Conservation (phyloP, 92 coral and sea anemone species). For the Ricordea florida region DNA sequence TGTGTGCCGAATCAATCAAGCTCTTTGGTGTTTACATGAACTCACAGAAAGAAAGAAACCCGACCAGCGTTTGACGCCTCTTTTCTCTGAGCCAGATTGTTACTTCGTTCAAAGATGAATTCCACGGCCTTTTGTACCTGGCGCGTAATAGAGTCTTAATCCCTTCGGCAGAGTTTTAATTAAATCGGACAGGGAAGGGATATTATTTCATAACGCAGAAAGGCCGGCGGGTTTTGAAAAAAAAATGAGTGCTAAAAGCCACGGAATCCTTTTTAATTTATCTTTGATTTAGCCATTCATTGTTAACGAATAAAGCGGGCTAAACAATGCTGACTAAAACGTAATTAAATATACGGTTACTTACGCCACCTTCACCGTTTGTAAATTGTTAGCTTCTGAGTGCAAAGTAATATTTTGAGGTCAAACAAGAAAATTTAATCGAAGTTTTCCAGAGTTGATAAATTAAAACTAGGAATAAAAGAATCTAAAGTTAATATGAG, state of each 20-base stretch:
- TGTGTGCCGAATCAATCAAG: no score
- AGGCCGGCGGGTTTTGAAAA: slow-evolving; percentile 16
- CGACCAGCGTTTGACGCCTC: not conserved
- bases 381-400: no score
- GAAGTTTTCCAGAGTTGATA: no score
- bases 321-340: not conserved
- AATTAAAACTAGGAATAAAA: no score
- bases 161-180: slow-evolving; percentile 2
- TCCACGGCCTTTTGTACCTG: not conserved
- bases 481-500: no score
- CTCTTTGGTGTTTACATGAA: no score
- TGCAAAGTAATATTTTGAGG: no score
- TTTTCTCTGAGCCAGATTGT: not conserved
- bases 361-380: no score
- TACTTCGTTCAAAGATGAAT: not conserved
- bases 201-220: slow-evolving; percentile 5
- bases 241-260: slow-evolving; percentile 10
- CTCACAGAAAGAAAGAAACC: no score
- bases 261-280: not conserved
- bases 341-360: not conserved
- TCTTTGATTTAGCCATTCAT: not conserved
- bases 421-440: no score
- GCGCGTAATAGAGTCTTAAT: not conserved
- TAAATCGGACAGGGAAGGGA: slow-evolving; percentile 1
- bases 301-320: not conserved